Base-by-base conservation (phyloP, 2,797 vertebrate genomes). In the Parauchenoglanis ngamensis region DNA sequence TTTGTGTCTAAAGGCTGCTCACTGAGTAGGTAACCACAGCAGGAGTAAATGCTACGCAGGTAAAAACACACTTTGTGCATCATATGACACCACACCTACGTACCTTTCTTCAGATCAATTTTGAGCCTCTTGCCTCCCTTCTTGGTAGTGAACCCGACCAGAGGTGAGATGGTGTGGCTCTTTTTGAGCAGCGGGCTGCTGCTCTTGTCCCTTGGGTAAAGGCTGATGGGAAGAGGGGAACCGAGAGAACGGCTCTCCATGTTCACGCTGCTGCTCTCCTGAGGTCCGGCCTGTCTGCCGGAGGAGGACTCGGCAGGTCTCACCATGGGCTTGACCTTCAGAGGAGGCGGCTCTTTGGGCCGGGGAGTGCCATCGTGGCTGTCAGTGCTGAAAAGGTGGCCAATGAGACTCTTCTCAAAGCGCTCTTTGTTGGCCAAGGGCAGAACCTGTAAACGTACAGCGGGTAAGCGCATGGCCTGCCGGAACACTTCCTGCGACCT, bases 71-170 rank as follows among this genome's bases (percentile, higher is more conserved):
- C 40, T 40, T 40, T 40, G 40, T 40, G 40, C 40, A 40, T 40
- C 40, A 40, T 40, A 76, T 63, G 3, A 11, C 6, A 35, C 70
- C 35, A 25, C 21, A n/a, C 2, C 23, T 35, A n/a, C 21, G 94
- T 93, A 99, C 98, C 98, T 97, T 99, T 99, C 92, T 96, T 98
- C 84, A 99, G 94, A 90, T 99, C 98, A 83, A 99, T 98, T 93
- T 95, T 97, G 89, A 99, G 94, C 92, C 95, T 97, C 84, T 97
- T 96, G 81, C 96, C 96, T 92, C 93, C 96, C 92, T 94, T 97
- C 91, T 97, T 98, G 94, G 91, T 96, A 90, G 96, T 92, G 87
- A 96, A 95, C 31, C 94, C 95, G 92, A 96, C 94, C 75, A 98
- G 90, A 75, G 95, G 96, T 61, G 97, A 96, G 25, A 97, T 91